Conservation (phyloP, 2,797 vertebrate genomes). For the Borostomias antarcticus region DNA sequence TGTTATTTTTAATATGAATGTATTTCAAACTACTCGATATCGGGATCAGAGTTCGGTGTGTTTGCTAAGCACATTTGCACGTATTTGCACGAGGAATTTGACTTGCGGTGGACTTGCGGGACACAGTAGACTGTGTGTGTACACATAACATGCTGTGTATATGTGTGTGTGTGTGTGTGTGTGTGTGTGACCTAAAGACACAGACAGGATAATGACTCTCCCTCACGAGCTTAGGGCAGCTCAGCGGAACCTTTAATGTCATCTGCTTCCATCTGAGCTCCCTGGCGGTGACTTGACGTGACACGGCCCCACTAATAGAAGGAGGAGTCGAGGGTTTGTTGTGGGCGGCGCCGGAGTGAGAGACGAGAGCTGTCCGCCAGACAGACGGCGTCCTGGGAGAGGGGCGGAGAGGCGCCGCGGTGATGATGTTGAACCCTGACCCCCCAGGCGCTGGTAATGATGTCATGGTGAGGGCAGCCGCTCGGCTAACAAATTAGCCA, state of each 20-base stretch:
- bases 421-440: conserved; percentile 1
- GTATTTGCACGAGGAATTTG: no score
- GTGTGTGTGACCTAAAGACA: not conserved
- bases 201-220: not conserved
- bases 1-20: no score
- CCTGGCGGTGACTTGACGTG: not conserved
- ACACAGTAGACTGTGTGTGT: not conserved
- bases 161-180: not conserved
- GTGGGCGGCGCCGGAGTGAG: not conserved
- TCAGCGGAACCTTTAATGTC: not conserved
- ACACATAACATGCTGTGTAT: not conserved
- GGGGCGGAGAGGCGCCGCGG: not conserved
- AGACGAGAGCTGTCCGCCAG: not conserved
- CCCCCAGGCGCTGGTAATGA: not conserved
- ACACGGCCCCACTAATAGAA: conserved; percentile 1
- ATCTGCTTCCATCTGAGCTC: not conserved
- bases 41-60: no score
- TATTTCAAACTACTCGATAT: no score
- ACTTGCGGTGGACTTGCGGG: no score
- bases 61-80: no score
- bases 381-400: not conserved
- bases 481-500: not conserved
- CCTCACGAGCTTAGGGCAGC: not conserved
- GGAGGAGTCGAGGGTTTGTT: not conserved
- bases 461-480: not conserved